Base-by-base conservation (phyloP, 1,140 invertebrate genomes). In the Bombus polaris region DNA sequence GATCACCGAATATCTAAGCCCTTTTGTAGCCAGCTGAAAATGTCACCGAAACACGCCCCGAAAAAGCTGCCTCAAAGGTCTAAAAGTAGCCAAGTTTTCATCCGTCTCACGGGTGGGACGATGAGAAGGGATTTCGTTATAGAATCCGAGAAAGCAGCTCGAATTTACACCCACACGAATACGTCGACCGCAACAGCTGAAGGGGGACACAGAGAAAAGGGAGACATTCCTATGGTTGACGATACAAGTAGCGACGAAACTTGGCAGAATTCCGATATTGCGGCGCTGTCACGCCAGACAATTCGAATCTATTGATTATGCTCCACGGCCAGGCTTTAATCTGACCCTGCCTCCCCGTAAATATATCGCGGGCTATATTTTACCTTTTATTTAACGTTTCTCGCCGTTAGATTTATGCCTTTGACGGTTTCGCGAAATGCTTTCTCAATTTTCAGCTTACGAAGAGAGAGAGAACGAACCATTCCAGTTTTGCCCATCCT, bases 121-220 rank as follows among this genome's bases (percentile, higher is more conserved):
- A 70, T 75, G 62, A 73, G 81, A 88, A 85, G n/a, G 83, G 74
- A 89, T 82, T 89, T 75, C 79, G 78, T 89, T 86, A 74, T 78
- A 75, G 42, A 89, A 88, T 89, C 78, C 68, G 65, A 66, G 87
- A 68, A 37, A 47, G n/a, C 76, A 25, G 12, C 53, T 71, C 75
- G 76, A 80, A 73, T 85, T 87, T 81, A 47, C 66, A 75, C 28
- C 71, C 82, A 25, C 59, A 42, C 87, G 71, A 80, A 87, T n/a
- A 62, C 32, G 65, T 15, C n/a, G 3, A 28, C 28, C 39, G 72
- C 39, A n/a, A 35, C 71, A 18, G 10, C 18, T 8, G 47, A 53
- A 53, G 47, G 47, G 47, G 6, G 1, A 53, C 18, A 18, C 9
- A 18, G 18, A 15, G 35, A 10, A n/a, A 42, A 10, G 25, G 18